Percentiles rank a stretch among this genome's conserved stretches.
These are phyloP conservation scores for Myotis pilosus DNA, from an alignment of 2,797 vertebrate genomes.

Conservation along the genomic window DNA sequence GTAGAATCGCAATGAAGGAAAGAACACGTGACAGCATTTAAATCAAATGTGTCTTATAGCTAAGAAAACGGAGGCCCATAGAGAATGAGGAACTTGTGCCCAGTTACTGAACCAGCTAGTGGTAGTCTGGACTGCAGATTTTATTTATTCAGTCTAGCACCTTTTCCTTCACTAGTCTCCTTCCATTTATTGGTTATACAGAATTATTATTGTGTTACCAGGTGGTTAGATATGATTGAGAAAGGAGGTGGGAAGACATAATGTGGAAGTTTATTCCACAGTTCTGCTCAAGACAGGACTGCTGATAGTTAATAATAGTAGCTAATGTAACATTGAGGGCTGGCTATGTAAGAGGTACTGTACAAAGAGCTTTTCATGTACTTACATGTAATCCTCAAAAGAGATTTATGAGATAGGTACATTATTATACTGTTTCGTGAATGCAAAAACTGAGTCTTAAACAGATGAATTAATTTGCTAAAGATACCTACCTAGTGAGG, in stretches of 20 bases:
- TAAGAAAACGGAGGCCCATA: not conserved
- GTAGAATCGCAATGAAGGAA: not conserved
- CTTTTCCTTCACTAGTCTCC: not conserved
- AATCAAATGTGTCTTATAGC: not conserved
- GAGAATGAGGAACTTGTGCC: not conserved
- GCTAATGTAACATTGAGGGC: not conserved
- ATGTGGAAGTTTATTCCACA: constrained; percentile 14
- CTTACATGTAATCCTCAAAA: not conserved
- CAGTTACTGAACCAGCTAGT: not conserved
- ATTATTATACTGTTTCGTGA: not conserved
- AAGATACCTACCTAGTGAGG: not conserved
- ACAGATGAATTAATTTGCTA: constrained; percentile 13
- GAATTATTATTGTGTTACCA: constrained; percentile 13
- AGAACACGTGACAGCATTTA: not conserved
- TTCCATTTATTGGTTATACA: not conserved
- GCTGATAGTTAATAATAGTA: not conserved
- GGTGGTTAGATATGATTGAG: constrained; percentile 32
- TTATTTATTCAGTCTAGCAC: not conserved
- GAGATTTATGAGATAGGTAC: not conserved
- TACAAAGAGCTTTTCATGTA: not conserved
- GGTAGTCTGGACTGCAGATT: not conserved
- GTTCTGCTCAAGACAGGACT: not conserved
- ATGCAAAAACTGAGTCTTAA: not conserved
- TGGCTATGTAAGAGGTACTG: not conserved
- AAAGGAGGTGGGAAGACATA: constrained; percentile 33